Conservation (phyloP, 2,888 invertebrate species). For the Tachystola acroxantha region DNA sequence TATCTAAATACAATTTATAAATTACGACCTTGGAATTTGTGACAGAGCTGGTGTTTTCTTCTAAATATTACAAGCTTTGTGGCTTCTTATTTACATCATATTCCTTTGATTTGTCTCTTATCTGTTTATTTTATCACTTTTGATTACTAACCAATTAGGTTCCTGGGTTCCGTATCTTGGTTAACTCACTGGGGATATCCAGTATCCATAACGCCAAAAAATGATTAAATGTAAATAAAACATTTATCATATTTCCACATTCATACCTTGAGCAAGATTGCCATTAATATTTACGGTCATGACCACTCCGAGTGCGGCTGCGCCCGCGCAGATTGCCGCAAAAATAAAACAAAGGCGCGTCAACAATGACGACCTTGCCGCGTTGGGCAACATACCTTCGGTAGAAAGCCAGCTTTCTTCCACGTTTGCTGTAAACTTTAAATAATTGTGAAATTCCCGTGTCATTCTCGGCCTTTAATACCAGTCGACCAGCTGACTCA, state of each 20-base stretch:
- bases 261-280: constrained; percentile 10
- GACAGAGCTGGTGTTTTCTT: too few relatives aligned
- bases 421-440: constrained; percentile 22
- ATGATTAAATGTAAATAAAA: too few relatives aligned
- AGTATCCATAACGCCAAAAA: not conserved
- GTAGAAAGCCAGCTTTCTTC: constrained; percentile 60
- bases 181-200: too few relatives aligned
- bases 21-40: too few relatives aligned
- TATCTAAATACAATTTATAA: too few relatives aligned
- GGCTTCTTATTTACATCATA: too few relatives aligned
- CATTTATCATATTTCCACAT: constrained; percentile 11
- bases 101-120: too few relatives aligned
- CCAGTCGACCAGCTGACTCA: constrained; percentile 2
- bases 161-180: too few relatives aligned
- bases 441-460: constrained; percentile 16
- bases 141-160: too few relatives aligned
- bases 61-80: too few relatives aligned
- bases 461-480: constrained; percentile 4
- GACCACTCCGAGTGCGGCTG: constrained; percentile 19
- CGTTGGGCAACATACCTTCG: constrained; percentile 27
- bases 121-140: too few relatives aligned
- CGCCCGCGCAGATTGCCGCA: constrained; percentile 15
- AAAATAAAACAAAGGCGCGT: constrained; percentile 45
- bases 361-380: constrained; percentile 44
- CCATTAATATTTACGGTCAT: constrained; percentile 29